Evolutionary conservation across 2,797 vertebrate genomes (phyloP), one percentile per base, ranked within the genome.

Genomic region (Helostoma temminkii): DNA sequence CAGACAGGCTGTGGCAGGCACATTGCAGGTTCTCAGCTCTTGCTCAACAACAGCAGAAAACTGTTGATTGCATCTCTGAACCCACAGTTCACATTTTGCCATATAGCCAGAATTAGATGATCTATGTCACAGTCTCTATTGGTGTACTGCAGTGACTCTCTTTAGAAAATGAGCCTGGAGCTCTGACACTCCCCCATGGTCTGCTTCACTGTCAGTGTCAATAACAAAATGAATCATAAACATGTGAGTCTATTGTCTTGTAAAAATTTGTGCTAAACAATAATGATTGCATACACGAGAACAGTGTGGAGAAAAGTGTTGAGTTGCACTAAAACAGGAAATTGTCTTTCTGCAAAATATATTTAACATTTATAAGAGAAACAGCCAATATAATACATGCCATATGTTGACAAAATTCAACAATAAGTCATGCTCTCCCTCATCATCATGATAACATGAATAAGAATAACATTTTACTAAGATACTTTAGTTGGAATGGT

Each of bases 1-100:
- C 56, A 26, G 46, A 22, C 34, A 6, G 68, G 41, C 53, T 24
- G 47, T 25, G 65, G 65, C 61, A 37, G 37, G 30, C 4, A 16
- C 5, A 34, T 22, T 63, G 28, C 22, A 72, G 26, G 5, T 67
- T 41, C 25, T 58, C 53, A 12, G 18, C 28, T 64, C 28, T 41
- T 37, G 14, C 12, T 37, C 36, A 16, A 16, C 4, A 37, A 18
- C 60, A 49, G 22, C 60, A 63, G 25, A 49, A 24, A 37, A 26
- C 34, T 19, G 49, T 21, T 59, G 58, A 55, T 48, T 43, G 54
- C 16, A 25, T 47, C 25, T 41, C 6, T 37, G 24, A 54, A 39
- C 30, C 30, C 6, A 9, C 16, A 42, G 12, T 54, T n/a, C n/a
- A n/a, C n/a, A n/a, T n/a, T 36, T 55, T 50, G 9, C 24, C 34